Conservation (phyloP, 1,140 invertebrate genomes). For the Drosophila pachea region DNA sequence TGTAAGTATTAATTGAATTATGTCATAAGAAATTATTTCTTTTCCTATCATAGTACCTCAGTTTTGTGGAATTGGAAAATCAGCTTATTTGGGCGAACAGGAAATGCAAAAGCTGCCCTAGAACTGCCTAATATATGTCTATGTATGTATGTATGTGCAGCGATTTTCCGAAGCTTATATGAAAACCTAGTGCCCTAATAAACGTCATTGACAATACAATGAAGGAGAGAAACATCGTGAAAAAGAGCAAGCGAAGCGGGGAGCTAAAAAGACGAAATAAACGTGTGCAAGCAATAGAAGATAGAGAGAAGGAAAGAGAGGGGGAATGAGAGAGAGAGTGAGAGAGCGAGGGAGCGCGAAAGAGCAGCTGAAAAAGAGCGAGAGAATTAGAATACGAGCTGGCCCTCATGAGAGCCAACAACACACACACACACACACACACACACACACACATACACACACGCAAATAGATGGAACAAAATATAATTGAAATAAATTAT, state of each 20-base stretch:
- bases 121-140: slow-evolving; percentile 47
- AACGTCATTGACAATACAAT: slow-evolving; percentile 31
- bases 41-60: slow-evolving; percentile 54
- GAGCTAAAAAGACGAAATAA: slow-evolving; percentile 14
- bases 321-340: slow-evolving; percentile 22
- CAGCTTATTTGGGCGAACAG: slow-evolving; percentile 55
- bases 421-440: no score
- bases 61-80: slow-evolving; percentile 46
- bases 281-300: neutral
- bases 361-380: slow-evolving; percentile 5
- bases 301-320: neutral
- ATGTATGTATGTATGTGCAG: slow-evolving; percentile 33
- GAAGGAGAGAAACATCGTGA: slow-evolving; percentile 1
- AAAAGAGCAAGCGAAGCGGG: slow-evolving; percentile 11
- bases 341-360: neutral
- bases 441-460: no score
- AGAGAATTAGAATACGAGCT: slow-evolving; percentile 10
- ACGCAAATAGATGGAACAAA: slow-evolving; percentile 17
- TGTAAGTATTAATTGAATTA: slow-evolving; percentile 53
- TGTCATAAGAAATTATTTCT: slow-evolving; percentile 67
- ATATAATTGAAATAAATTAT: slow-evolving; percentile 44
- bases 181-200: slow-evolving; percentile 78
- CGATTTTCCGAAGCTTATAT: slow-evolving; percentile 68
- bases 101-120: slow-evolving; percentile 71
- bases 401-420: slow-evolving; percentile 1